Evolutionary conservation across 2,888 invertebrate species (phyloP), one percentile per base, ranked within the genome.

Genomic region (Tribolium freemani): DNA sequence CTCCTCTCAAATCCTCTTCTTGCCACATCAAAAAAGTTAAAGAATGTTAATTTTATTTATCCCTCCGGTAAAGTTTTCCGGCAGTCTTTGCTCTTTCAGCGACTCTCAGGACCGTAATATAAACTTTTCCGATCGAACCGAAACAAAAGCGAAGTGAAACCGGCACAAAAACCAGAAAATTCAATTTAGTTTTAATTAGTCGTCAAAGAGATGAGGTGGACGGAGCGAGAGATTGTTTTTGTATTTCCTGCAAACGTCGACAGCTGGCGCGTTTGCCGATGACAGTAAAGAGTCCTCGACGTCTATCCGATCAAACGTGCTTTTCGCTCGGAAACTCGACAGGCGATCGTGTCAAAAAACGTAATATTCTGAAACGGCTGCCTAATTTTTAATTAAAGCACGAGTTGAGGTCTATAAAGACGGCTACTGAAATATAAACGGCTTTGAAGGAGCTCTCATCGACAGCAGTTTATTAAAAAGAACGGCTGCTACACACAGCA

Each of bases 131-230:
- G 54, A 10, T 11, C 13, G 26, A 54, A 54, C 30, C 45, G 26
- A 26, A 48, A 60, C 60, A 60, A 48, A 60, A 57, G 13, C 13
- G 20, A 50, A 48, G 38, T 30, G 51, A 54, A 60, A 61, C 9
- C 61, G 21, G 53, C 31, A 54, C 48, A 61, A 61, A 69, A 69
- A 56, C 61, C 64, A 61, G 72, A 69, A 58, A 73, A 72, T 75
- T 72, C 75, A 73, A 75, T 76, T 75, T 72, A 75, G 71, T 73
- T 76, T 75, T 75, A 76, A 75, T 76, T 75, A 75, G 69, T 67
- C 72, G 57, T 74, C 76, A 71, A 73, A 75, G 71, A 56, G 76
- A 44, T 38, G 60, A 10, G 11, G 16, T 5, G 58, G 20, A 9
- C 30, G 26, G 45, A 50, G 30, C 26, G 57, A 38, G 60, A 44